phyloP scores from a whole-genome alignment of 2,888 invertebrate species.

The Cosmopolites sordidus region DNA sequence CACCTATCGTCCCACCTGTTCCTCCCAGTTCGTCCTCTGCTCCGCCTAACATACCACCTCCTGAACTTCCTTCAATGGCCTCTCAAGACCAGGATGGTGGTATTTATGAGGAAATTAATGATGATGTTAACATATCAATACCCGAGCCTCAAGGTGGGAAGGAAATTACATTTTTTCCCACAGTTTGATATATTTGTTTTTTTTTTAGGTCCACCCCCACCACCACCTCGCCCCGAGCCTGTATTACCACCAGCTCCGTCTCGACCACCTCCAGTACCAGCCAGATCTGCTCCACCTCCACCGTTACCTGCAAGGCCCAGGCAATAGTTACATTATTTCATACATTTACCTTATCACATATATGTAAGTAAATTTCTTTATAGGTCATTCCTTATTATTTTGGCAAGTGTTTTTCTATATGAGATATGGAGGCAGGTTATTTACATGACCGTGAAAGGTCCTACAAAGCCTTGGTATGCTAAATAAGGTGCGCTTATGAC shows the following conservation, averaged over 20 bases:
- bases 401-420: slow-evolving; percentile 18
- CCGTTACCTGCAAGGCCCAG: slow-evolving; percentile 62
- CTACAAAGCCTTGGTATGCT: slow-evolving; percentile 15
- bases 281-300: slow-evolving; percentile 57
- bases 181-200: no score
- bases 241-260: slow-evolving; percentile 58
- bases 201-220: slow-evolving; percentile 50
- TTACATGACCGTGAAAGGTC: slow-evolving; percentile 17
- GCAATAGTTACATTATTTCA: slow-evolving; percentile 14
- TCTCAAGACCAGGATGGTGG: slow-evolving; percentile 46
- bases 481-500: neutral
- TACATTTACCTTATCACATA: slow-evolving; percentile 17
- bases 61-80: slow-evolving; percentile 37
- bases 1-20: slow-evolving; percentile 19
- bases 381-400: slow-evolving; percentile 12
- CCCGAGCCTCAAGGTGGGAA: slow-evolving; percentile 57
- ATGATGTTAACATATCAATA: slow-evolving; percentile 43
- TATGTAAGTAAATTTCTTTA: slow-evolving; percentile 20
- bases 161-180: no score
- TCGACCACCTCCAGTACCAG: slow-evolving; percentile 52
- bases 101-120: slow-evolving; percentile 58
- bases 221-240: slow-evolving; percentile 51
- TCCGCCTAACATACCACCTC: slow-evolving; percentile 35
- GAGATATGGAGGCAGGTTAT: slow-evolving; percentile 17
- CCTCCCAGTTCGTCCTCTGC: slow-evolving; percentile 43